Base-by-base conservation (phyloP, 2,113 vertebrate genomes). In the Chrysemys picta region DNA sequence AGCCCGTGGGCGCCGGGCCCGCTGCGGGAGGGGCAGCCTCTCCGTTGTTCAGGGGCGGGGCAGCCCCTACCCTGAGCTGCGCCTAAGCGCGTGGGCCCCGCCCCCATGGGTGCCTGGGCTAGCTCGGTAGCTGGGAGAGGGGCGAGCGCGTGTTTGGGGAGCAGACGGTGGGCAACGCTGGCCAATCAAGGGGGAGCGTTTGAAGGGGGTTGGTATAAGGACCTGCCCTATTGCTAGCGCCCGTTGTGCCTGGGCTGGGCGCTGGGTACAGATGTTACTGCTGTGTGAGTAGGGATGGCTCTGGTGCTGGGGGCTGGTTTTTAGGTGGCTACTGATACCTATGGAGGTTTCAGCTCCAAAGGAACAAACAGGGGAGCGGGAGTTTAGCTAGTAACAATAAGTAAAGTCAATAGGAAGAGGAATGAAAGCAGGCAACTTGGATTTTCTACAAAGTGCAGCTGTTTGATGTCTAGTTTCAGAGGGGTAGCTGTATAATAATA, bases 1-100 rank as follows among this genome's bases (percentile, higher is more conserved):
- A 1, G 54, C 24, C 4, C 8, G 0, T 2, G 2, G 9, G 3
- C 2, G 12, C 8, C 9, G 10, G 5, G n/a, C 2, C 19, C 7
- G 19, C 53, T 8, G 21, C 3, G 21, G 53, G 53, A 8, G 53
- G 53, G 5, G 53, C 22, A 3, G 17, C 6, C 2, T 13, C 62
- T 84, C 17, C 24, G 31, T n/a, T n/a, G 31, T 69, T 69, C 5
- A 7, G 59, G 31, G 29, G 29, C 17, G 31, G 62, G 62, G 35
- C 8, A 7, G 2, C 29, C 22, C 24, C 12, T 31, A 2, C 45
- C 27, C 57, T 31, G 57, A 2, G 27, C 57, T 31, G 57, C 6
- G 13, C 17, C 49, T 50, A 25, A 57, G 9, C 56, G 31, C 6
- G 29, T 8, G 31, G 62, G 62, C 52, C 49, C 49, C 52, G 16